Conservation (phyloP, 2,888 invertebrate genomes). For the Fissipunctia ypsillon region DNA sequence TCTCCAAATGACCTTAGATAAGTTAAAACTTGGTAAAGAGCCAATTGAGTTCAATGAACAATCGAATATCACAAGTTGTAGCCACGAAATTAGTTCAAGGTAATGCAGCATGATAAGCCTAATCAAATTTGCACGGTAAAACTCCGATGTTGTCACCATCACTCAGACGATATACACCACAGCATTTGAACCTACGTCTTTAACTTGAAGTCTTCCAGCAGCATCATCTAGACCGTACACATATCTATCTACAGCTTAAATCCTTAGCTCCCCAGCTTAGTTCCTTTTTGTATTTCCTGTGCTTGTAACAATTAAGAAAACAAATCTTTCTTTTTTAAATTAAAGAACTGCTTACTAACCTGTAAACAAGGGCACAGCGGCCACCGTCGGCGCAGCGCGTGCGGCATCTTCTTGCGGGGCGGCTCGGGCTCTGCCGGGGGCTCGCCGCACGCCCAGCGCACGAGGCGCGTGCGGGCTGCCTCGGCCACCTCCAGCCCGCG, state of each 20-base stretch:
- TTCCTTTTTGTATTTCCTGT: background rate
- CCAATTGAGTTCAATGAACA: constrained; percentile 1
- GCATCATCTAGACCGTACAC: background rate
- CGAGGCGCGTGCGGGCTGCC: constrained; percentile 92
- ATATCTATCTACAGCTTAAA: background rate
- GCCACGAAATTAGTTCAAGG: constrained; percentile 5
- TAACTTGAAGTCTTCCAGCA: background rate
- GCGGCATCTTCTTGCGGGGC: constrained; percentile 93
- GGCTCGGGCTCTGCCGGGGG: constrained; percentile 90
- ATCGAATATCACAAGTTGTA: constrained; percentile 3
- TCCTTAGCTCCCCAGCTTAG: background rate
- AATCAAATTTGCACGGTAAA: background rate
- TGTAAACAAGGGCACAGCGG: constrained; percentile 96
- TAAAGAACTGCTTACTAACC: constrained; percentile 83
- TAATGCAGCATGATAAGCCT: background rate
- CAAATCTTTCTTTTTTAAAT: background rate
- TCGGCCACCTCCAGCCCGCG: constrained; percentile 90
- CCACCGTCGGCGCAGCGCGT: constrained; percentile 92
- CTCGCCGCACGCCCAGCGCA: constrained; percentile 91
- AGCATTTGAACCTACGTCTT: background rate
- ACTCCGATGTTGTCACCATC: background rate
- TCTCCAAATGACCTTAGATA: background rate
- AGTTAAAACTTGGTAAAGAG: background rate
- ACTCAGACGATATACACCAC: background rate
- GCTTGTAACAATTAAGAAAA: no score